Evolutionary conservation across 2,113 vertebrate genomes (phyloP).

Genomic region (Cyphomyrus discorhynchus): DNA sequence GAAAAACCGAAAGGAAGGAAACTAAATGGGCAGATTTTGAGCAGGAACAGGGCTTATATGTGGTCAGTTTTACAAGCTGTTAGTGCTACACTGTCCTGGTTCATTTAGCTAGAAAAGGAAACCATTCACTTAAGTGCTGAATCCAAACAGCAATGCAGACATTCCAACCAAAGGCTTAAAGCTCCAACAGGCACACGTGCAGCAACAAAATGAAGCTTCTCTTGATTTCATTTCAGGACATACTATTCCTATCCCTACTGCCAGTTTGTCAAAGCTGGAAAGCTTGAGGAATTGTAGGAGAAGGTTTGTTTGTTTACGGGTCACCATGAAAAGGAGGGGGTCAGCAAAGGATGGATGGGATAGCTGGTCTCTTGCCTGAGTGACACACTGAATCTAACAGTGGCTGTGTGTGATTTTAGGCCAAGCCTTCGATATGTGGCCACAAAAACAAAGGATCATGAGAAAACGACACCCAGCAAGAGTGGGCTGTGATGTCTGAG

Average conservation of each 20-base stretch:
- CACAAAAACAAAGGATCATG: neutral
- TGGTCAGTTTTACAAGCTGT: neutral
- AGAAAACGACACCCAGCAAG: neutral
- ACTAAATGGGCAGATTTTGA: neutral
- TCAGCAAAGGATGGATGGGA: neutral
- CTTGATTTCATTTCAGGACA: neutral
- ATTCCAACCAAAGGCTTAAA: neutral
- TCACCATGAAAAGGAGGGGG: neutral
- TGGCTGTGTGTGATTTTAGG: slow-evolving; percentile 49
- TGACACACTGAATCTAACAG: slow-evolving; percentile 46
- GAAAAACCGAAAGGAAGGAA: neutral
- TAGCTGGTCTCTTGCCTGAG: slow-evolving; percentile 39
- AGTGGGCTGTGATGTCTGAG: neutral
- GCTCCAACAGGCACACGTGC: neutral
- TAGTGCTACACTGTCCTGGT: neutral
- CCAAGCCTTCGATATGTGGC: slow-evolving; percentile 44
- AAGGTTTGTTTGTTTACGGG: neutral
- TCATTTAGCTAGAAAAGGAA: neutral
- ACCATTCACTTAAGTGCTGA: neutral
- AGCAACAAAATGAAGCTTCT: neutral
- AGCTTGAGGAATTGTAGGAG: neutral
- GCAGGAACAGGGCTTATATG: neutral
- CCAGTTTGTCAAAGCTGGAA: neutral
- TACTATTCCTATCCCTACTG: neutral
- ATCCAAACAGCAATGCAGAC: neutral